Conservation (phyloP, 2,888 invertebrate genomes). For the Drosophila acutilabella region DNA sequence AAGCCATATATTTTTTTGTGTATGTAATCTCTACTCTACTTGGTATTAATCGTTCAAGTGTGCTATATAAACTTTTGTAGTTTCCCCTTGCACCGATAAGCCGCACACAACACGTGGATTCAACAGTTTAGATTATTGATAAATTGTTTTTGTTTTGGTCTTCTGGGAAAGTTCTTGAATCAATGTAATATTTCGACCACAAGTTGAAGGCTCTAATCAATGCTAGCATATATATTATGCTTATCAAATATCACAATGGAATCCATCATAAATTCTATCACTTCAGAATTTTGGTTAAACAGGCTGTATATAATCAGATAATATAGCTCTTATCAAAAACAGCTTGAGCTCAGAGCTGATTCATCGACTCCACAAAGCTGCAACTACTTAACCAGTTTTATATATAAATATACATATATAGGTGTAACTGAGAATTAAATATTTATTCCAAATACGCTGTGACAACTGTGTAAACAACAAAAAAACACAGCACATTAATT, state of each 20-base stretch:
- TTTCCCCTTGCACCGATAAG: constrained; percentile 19
- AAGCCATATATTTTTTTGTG: constrained; percentile 6
- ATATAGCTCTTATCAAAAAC: background rate
- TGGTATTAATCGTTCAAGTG: background rate
- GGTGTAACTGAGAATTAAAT: background rate
- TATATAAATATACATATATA: background rate
- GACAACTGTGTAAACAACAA: constrained; percentile 16
- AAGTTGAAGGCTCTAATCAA: constrained; percentile 14
- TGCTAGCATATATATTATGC: background rate
- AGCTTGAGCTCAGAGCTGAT: background rate
- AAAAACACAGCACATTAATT: background rate
- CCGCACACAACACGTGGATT: constrained; percentile 28
- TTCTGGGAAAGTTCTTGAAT: constrained; percentile 8
- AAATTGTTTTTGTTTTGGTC: background rate
- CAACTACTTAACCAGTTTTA: background rate
- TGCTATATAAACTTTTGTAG: constrained; percentile 1
- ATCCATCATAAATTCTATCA: constrained; percentile 33
- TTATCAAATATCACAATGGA: constrained; percentile 36
- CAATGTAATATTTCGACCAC: constrained; percentile 12
- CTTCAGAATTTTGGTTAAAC: background rate
- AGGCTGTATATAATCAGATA: constrained; percentile 23
- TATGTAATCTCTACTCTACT: constrained; percentile 8
- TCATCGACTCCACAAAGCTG: background rate
- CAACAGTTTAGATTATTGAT: constrained; percentile 2
- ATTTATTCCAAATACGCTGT: background rate